Evolutionary conservation across 2,113 vertebrate species (phyloP).

Genomic region (Upupa epops): DNA sequence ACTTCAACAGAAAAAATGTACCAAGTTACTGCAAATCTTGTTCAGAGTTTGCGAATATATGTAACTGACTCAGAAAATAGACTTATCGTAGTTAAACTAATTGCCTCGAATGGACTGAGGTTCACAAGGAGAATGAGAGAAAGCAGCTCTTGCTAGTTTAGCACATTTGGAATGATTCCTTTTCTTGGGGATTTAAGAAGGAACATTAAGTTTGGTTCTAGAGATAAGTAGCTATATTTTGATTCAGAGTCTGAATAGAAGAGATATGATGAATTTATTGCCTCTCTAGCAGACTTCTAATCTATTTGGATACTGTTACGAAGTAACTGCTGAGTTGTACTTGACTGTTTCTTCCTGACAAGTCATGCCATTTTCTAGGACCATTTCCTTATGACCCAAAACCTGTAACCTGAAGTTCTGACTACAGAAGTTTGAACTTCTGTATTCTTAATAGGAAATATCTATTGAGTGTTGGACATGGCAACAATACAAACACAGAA

Average conservation of each 20-base stretch:
- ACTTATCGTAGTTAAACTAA: neutral
- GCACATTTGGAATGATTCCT: neutral
- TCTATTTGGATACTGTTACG: neutral
- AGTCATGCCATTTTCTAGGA: neutral
- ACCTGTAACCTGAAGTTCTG: neutral
- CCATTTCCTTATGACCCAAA: neutral
- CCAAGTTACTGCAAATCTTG: neutral
- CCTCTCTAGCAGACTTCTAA: neutral
- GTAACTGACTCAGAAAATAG: neutral
- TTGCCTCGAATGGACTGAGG: neutral
- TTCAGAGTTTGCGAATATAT: neutral
- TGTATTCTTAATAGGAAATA: accelerated
- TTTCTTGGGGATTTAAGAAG: neutral
- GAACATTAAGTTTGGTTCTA: neutral
- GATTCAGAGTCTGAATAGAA: neutral
- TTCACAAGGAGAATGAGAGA: neutral
- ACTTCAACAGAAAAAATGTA: neutral
- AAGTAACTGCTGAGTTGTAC: neutral
- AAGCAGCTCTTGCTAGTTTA: neutral
- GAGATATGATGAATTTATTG: neutral
- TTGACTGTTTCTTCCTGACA: neutral
- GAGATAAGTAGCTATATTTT: neutral
- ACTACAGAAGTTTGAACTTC: neutral
- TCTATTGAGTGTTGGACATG: neutral
- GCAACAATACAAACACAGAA: too few relatives aligned